Conservation (phyloP, 2,113 vertebrate species). For the Sceloporus undulatus region DNA sequence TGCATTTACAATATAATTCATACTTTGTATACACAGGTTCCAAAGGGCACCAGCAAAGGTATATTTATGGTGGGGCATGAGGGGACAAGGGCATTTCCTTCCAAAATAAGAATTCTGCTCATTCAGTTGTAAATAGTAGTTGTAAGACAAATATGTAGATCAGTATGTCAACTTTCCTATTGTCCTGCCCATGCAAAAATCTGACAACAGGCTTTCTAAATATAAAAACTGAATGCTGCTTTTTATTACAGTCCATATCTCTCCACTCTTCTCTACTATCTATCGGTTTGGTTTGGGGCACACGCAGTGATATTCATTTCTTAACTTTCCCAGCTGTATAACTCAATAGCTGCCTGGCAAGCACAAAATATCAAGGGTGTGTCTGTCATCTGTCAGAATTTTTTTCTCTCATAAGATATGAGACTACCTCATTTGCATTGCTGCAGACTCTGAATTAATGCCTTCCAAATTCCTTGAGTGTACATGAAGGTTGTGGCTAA, state of each 20-base stretch:
- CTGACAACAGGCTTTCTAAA: neutral
- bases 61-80: too few species aligned
- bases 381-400: neutral
- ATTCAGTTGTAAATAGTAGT: too few species aligned
- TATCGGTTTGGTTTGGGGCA: neutral
- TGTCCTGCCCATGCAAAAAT: neutral
- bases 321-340: neutral
- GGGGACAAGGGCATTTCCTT: too few species aligned
- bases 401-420: neutral
- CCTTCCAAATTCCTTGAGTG: slow-evolving; percentile 64
- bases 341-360: neutral
- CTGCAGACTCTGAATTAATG: slow-evolving; percentile 31
- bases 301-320: neutral
- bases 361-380: neutral
- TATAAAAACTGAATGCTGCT: neutral
- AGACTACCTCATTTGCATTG: slow-evolving; percentile 17
- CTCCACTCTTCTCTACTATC: neutral
- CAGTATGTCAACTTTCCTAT: neutral
- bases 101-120: too few species aligned
- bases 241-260: neutral
- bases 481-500: slow-evolving; percentile 50
- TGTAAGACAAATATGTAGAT: neutral
- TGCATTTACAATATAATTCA: too few species aligned
- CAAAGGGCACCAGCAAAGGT: too few species aligned
- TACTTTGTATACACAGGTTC: too few species aligned